Base-by-base conservation (phyloP, 2,888 invertebrate species). In the Acrobasis consociella region DNA sequence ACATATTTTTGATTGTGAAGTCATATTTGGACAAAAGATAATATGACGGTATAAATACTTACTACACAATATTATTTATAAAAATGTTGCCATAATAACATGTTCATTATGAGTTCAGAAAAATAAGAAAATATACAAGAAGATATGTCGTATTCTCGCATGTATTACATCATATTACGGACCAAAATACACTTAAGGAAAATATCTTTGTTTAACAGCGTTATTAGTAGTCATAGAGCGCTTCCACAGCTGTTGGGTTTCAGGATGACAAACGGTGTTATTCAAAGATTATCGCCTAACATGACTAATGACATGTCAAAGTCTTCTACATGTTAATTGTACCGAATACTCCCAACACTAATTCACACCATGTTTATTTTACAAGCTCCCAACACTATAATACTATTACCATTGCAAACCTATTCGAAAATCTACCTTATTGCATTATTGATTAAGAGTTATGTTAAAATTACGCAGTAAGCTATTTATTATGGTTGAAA, bases 321-420 rank as follows among this genome's bases (percentile, higher is more conserved):
- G 79, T 76, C 74, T 73, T 81, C 78, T 83, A 82, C 78, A 84
- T 87, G 88, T 89, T 91, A 90, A 90, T 89, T 87, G 86, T 87
- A 83, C 79, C 76, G 82, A 84, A 85, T 82, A 80, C 80, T 81
- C 75, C 85, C 75, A 79, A 78, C 80, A 87, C 87, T 87, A 89
- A 86, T 89, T 89, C 85, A 89, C 89, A 82, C 81, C 79, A 74
- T 88, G 86, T 90, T 89, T 87, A 85, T 88, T 89, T 85, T 85
- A 84, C 79, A 74, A 76, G 69, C 67, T 49, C 17, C 78, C 82
- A 75, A 80, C 60, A 55, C 70, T 73, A 69, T 10, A 46, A 64
- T 55, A 72, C 49, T 73, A 16, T 51, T 15, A 8, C 5, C 46
- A 64, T 62, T 1, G 5, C 9, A 62, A 58, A 16, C 16, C 22